phyloP scores from a whole-genome alignment of 2,113 vertebrate species.

The Myrmophylax atrothorax region DNA sequence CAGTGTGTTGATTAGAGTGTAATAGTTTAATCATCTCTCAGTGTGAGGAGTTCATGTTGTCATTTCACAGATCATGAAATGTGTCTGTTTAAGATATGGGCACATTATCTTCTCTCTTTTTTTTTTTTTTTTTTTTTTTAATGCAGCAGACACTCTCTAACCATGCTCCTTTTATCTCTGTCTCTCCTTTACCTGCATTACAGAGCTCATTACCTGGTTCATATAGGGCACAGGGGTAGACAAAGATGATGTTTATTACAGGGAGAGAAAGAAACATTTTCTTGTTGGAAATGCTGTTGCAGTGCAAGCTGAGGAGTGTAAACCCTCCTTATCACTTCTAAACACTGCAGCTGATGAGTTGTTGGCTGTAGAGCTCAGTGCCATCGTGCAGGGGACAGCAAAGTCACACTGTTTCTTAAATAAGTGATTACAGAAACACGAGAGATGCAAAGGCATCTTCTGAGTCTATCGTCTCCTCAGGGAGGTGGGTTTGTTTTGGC shows the following conservation, averaged over 20 bases:
- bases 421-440: neutral
- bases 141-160: neutral
- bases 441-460: neutral
- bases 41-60: conserved; percentile 35
- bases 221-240: neutral
- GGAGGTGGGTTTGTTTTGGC: neutral
- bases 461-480: neutral
- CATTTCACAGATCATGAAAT: conserved; percentile 67
- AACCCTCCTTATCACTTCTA: neutral
- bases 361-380: neutral
- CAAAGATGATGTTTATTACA: neutral
- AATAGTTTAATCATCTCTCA: conserved; percentile 57
- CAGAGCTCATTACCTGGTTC: conserved; percentile 4
- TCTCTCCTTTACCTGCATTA: neutral
- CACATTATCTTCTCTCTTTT: neutral
- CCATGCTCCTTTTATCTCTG: conserved; percentile 4
- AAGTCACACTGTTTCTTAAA: neutral
- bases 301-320: neutral
- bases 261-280: neutral
- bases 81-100: conserved; percentile 60
- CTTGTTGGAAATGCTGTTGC: neutral
- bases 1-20: conserved; percentile 24
- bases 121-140: neutral
- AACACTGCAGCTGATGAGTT: neutral
- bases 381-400: neutral